Conservation (phyloP, 2,888 invertebrate genomes). For the Polyploca ridens region DNA sequence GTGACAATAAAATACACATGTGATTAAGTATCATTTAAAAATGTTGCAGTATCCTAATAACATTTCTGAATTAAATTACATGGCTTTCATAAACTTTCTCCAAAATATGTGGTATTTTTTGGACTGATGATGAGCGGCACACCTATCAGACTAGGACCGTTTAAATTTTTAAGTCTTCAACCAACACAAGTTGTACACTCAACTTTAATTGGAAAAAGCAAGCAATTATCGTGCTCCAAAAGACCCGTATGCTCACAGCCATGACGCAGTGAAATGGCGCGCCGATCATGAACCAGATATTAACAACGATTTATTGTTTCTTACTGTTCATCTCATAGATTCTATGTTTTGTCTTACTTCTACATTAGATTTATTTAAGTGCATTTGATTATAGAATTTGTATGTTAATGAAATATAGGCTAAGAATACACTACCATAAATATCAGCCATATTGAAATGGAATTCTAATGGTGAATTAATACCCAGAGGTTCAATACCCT, state of each 20-base stretch:
- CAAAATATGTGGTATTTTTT: too few species aligned
- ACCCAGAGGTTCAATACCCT: neutral
- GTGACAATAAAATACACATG: too few species aligned
- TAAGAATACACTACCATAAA: too few species aligned
- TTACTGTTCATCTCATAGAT: conserved; percentile 3
- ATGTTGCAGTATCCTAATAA: too few species aligned
- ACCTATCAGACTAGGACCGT: neutral
- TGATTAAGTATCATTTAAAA: too few species aligned
- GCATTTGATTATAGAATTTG: neutral
- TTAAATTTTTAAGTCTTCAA: neutral
- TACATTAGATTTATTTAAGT: neutral
- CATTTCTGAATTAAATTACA: too few species aligned
- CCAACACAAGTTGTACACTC: neutral
- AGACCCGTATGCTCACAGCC: conserved; percentile 31
- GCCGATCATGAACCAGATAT: conserved; percentile 5
- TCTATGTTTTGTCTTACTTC: neutral
- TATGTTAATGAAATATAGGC: too few species aligned
- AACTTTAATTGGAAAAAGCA: conserved; percentile 52
- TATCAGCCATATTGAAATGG: too few species aligned
- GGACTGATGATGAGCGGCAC: too few species aligned
- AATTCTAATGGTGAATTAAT: too few species aligned
- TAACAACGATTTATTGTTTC: neutral
- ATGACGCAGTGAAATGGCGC: conserved; percentile 40
- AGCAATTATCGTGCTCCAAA: conserved; percentile 38
- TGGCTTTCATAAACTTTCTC: too few species aligned